phyloP scores from a whole-genome alignment of 1,140 invertebrate genomes.

The Cataglyphis hispanica region DNA sequence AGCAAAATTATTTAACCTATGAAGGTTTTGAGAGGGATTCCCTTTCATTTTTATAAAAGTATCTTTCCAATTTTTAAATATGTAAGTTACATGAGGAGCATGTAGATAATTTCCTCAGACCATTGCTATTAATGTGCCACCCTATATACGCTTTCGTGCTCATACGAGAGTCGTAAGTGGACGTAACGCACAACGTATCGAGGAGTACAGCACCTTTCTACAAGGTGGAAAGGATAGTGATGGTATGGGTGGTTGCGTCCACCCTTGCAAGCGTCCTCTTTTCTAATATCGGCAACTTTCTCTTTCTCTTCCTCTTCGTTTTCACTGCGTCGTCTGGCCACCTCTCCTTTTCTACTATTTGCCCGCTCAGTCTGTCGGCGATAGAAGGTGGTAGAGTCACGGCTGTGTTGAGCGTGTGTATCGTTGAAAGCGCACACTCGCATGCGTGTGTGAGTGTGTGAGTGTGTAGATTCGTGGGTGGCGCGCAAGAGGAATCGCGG shows the following conservation, averaged over 20 bases:
- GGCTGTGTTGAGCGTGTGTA: constrained; percentile 53
- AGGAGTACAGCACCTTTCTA: constrained; percentile 42
- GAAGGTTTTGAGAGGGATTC: not conserved
- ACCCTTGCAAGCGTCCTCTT: not conserved
- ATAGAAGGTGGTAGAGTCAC: constrained; percentile 74
- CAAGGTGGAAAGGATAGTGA: not conserved
- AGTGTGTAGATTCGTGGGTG: constrained; percentile 46
- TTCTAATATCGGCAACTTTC: not conserved
- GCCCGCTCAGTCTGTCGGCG: constrained; percentile 61
- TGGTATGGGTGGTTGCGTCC: constrained; percentile 6
- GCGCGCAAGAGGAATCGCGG: constrained; percentile 44
- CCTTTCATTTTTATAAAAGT: not conserved
- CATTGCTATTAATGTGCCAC: constrained; percentile 20
- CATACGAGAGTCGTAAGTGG: constrained; percentile 34
- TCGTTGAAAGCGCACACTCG: constrained; percentile 45
- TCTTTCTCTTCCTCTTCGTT: constrained; percentile 34
- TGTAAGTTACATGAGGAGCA: not conserved
- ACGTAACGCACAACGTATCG: constrained; percentile 40
- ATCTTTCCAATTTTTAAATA: not conserved
- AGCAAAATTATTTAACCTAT: not conserved
- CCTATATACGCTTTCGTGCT: not conserved
- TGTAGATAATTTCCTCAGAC: constrained; percentile 4
- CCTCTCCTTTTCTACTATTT: constrained; percentile 62
- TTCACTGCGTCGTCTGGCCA: constrained; percentile 11
- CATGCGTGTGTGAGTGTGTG: not conserved